Evolutionary conservation across 2,888 invertebrate species (phyloP), one percentile per base, ranked within the genome.

Genomic region (Kryphioiulus occultus): DNA sequence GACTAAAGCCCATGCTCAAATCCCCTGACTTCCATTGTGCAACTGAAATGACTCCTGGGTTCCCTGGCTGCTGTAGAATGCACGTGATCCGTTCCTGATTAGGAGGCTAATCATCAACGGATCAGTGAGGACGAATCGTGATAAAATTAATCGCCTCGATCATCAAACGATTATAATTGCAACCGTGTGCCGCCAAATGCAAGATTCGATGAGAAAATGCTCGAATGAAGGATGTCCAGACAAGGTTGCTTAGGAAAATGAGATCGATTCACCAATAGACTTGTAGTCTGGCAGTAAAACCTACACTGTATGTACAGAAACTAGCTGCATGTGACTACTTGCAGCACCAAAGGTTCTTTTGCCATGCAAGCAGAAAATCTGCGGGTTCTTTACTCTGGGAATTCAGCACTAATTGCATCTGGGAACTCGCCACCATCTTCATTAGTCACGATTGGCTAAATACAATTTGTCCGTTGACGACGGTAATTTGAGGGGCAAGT

Each of bases 371-470:
- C 30, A 78, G 78, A 78, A 30, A 30, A 32, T 32, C 30, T 78
- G 78, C 78, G 78, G 78, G 78, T 78, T 78, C 30, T 22, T 26
- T 68, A 68, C 59, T 30, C 26, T 26, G 30, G 15, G 30, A 30
- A 78, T 78, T 78, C 78, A 32, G 30, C 78, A 30, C 78, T 78
- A 78, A 78, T 78, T 78, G 78, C 78, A 30, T 78, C 30, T 78
- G 15, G 3, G 78, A 78, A 78, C 78, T 26, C 30, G 78, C 12
- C 78, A 78, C 15, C 30, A 30, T 78, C 30, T 78, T 78, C 78
- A 78, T 78, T 78, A 78, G 78, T 78, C 78, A 78, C 26, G 78
- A 78, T 32, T 78, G 78, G 78, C 12, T 78, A 78, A 26, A 78
- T 15, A 44, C 78, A 78, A 7, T 30, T 78, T 30, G 15, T 78